Evolutionary conservation across 2,113 vertebrate species (phyloP), one percentile per base, ranked within the genome.

Genomic region (Aegotheles bennettii): DNA sequence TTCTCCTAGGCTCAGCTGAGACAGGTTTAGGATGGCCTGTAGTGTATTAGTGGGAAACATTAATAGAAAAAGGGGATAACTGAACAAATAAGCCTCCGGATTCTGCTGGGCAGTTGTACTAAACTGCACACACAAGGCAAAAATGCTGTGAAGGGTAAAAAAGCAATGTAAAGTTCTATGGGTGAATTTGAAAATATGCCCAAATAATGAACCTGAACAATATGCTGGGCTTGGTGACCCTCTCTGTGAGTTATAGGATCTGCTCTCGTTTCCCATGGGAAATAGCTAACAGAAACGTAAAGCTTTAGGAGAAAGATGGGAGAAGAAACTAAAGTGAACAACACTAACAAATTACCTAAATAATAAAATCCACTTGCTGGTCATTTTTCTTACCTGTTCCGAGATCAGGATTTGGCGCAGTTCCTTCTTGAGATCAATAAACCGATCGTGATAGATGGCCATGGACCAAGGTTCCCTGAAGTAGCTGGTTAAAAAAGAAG

Each of bases 391-490:
- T 96, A 98, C 97, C 94, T 97, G 91, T 26, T 96, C 78, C 2
- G 96, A 97, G 89, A 95, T 64, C 95, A 98, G 97, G 95, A 98
- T 97, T 94, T 98, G 98, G 63, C 94, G 98, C 76, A 99, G 97
- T 81, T 99, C 99, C 95, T 98, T 98, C 96, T 98, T 97, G 68
- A 99, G 98, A 97, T 99, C 99, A 17, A 98, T 97, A 98, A 99
- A 99, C 61, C 98, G 98, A 98, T 99, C 99, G 15, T 99, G 99
- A 97, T 98, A 99, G 93, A 99, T 87, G 90, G 98, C 98, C 97
- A 99, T 94, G 90, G 98, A 98, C 98, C 99, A 99, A 35, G 98
- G 97, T 97, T 99, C 99, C 61, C 89, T 98, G 97, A 99, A 99
- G 98, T 98, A 99, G 96, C 99, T 99, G 97, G 91, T 68, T 93